Base-by-base conservation (phyloP, 2,113 vertebrate species). In the Tupaia tana region DNA sequence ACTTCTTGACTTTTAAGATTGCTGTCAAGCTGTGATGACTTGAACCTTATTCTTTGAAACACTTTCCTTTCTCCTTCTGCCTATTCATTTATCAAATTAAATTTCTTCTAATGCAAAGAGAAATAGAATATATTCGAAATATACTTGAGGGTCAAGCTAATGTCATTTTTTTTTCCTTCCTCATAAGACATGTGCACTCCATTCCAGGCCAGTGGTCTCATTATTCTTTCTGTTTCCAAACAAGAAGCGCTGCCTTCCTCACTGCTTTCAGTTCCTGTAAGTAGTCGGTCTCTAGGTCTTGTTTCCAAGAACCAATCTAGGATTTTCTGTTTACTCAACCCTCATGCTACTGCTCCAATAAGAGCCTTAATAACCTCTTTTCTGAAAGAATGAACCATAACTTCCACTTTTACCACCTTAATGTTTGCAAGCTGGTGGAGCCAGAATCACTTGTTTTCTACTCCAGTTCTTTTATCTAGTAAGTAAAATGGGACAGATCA, bases 1-100 rank as follows among this genome's bases (percentile, higher is more conserved):
- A 95, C 73, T 85, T 96, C 94, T 93, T 11, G 67, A 96, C 98
- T 97, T 97, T 91, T 88, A 93, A 86, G 63, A 96, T 97, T 95
- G 20, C 67, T 86, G n/a, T 95, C 91, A 95, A 79, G 83, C 92
- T 96, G 83, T 58, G 87, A 94, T 88, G 80, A 93, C 86, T 95
- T 96, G 96, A 97, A 94, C 90, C 83, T 81, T 52, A 71, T 34
- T 86, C 52, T 97, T 93, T 97, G 91, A 97, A 97, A 95, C 67
- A 75, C 25, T 93, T 56, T 86, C 64, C 82, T 56, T 90, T 88
- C 63, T 73, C 63, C 27, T 91, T 64, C 70, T 91, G 67, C 58
- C 64, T 89, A 58, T 67, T 91, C 61, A 78, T 67, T 77, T 78
- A 89, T 93, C 83, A 69, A 94, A 89, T 88, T 80, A 43, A 95